Percentiles rank a stretch among this genome's conserved stretches.
These are phyloP conservation scores for Pantherophis guttatus DNA, from an alignment of 2,113 vertebrate species.

Conservation along the genomic window DNA sequence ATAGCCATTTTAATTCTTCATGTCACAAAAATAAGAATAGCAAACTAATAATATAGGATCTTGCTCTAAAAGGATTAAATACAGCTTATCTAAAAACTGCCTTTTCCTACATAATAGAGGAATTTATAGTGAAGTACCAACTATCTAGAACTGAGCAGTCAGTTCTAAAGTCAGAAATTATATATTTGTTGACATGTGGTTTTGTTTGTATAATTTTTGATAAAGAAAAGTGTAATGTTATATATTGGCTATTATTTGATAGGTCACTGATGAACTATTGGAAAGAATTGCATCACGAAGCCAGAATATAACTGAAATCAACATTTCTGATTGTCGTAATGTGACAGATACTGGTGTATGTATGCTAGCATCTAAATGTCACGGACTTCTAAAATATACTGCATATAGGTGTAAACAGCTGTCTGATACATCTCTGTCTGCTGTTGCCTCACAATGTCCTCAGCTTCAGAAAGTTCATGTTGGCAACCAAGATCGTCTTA, in stretches of 20 bases:
- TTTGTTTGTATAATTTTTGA: background rate
- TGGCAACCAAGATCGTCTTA: conserved; percentile 96
- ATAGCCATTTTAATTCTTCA: background rate
- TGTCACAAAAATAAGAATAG: background rate
- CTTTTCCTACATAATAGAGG: background rate
- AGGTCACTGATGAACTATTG: conserved; percentile 94
- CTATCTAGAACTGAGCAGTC: background rate
- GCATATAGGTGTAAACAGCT: conserved; percentile 97
- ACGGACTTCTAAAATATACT: conserved; percentile 89
- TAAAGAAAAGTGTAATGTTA: conserved; percentile 12
- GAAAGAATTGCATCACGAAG: conserved; percentile 93
- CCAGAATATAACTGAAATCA: conserved; percentile 95
- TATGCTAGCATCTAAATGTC: conserved; percentile 87
- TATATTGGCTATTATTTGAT: conserved; percentile 30
- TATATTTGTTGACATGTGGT: background rate
- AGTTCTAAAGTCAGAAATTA: background rate
- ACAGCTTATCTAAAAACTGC: background rate
- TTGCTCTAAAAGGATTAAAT: background rate
- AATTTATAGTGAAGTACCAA: background rate
- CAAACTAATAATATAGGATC: background rate
- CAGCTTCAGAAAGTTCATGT: conserved; percentile 94
- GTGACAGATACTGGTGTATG: conserved; percentile 90
- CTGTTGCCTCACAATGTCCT: conserved; percentile 87
- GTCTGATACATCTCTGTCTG: conserved; percentile 86
- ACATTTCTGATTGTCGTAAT: conserved; percentile 95